phyloP scores from a whole-genome alignment of 2,113 vertebrate species.

The Perccottus glenii region DNA sequence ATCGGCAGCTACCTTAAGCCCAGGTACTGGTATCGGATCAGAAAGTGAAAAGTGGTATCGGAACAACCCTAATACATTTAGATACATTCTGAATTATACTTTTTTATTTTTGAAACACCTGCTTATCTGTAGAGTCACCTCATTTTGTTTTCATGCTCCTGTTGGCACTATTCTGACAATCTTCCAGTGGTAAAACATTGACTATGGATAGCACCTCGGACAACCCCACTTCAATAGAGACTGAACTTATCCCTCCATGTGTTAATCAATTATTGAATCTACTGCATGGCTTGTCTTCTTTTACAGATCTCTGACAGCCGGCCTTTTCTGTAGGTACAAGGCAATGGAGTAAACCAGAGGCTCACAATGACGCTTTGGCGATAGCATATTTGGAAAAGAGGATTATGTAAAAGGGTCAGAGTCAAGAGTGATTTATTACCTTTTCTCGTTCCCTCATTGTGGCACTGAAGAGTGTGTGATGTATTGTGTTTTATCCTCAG shows the following conservation, averaged over 20 bases:
- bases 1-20: no score
- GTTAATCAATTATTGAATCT: not conserved
- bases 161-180: not conserved
- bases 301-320: not conserved
- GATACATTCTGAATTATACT: no score
- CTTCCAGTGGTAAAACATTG: not conserved
- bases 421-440: conserved; percentile 55
- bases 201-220: not conserved
- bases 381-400: conserved; percentile 27
- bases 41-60: no score
- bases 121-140: not conserved
- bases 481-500: conserved; percentile 49
- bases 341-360: not conserved
- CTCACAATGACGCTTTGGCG: not conserved
- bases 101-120: no score
- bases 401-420: conserved; percentile 46
- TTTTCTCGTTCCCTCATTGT: conserved; percentile 44
- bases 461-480: conserved; percentile 48
- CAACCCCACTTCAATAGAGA: not conserved
- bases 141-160: no score
- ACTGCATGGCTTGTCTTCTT: not conserved
- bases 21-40: no score
- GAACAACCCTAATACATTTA: no score
- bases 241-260: not conserved
- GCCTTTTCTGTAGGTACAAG: not conserved